Conservation (phyloP, 2,888 invertebrate species). For the Chalcosyrphus nemorum region DNA sequence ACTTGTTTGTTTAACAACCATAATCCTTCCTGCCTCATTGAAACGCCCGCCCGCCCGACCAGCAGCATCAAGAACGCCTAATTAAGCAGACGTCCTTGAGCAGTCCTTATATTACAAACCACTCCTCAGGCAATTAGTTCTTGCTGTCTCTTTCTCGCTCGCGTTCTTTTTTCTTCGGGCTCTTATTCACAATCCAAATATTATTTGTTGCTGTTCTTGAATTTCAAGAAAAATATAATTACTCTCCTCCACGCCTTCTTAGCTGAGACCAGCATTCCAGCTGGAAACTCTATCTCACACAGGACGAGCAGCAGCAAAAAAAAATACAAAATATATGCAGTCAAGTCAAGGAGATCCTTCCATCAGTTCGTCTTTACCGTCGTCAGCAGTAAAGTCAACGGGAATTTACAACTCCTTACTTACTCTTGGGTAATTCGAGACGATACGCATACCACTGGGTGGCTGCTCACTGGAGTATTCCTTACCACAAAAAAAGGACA, state of each 20-base stretch:
- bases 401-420: constrained; percentile 24
- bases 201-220: constrained; percentile 27
- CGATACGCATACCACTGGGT: neutral
- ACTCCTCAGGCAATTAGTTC: constrained; percentile 4
- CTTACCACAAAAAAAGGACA: neutral
- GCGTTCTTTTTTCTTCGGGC: no score
- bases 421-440: constrained; percentile 15
- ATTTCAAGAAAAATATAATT: constrained; percentile 20
- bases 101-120: constrained; percentile 14
- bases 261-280: neutral
- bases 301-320: neutral
- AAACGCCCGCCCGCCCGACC: neutral
- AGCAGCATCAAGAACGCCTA: constrained; percentile 10
- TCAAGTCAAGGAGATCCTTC: neutral
- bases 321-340: neutral
- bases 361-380: neutral
- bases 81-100: constrained; percentile 31
- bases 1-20: constrained; percentile 35
- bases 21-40: constrained; percentile 13
- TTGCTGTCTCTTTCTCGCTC: no score
- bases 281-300: neutral
- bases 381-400: neutral
- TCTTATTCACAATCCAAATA: constrained; percentile 23
- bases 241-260: neutral
- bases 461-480: neutral